Evolutionary conservation across 2,888 invertebrate genomes (phyloP).

Genomic region (Acrocyrtus sp.): DNA sequence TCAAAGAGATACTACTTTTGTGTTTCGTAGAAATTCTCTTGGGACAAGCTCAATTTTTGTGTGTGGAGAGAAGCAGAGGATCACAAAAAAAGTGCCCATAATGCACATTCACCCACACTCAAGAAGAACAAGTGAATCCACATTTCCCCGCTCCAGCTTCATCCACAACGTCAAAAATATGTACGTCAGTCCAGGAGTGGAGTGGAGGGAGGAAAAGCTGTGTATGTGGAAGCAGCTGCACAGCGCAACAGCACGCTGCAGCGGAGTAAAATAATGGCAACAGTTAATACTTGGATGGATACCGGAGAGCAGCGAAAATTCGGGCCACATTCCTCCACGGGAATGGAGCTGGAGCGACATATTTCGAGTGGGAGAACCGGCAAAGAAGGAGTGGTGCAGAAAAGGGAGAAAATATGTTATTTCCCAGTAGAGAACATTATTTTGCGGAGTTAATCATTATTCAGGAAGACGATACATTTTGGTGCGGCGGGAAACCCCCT

Average conservation of each 20-base stretch:
- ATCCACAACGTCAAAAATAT: constrained; percentile 1
- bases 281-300: too few relatives aligned
- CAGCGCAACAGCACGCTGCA: too few relatives aligned
- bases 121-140: constrained; percentile 27
- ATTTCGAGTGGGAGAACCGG: too few relatives aligned
- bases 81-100: constrained; percentile 49
- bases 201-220: constrained; percentile 3
- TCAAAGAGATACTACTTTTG: too few relatives aligned
- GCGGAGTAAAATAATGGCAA: too few relatives aligned
- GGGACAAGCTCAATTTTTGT: too few relatives aligned
- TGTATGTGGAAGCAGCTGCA: constrained; percentile 25
- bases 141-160: constrained; percentile 9
- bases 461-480: constrained; percentile 63
- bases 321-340: not conserved
- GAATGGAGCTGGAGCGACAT: too few relatives aligned
- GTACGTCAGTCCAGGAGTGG: not conserved
- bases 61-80: too few relatives aligned
- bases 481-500: constrained; percentile 60
- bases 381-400: not conserved
- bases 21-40: too few relatives aligned
- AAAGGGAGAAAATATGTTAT: constrained; percentile 61
- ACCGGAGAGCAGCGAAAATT: too few relatives aligned
- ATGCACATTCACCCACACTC: constrained; percentile 49
- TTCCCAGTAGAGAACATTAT: constrained; percentile 63
- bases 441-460: constrained; percentile 63